Evolutionary conservation across 2,888 invertebrate species (phyloP).

Genomic region (Hybos culiciformis): DNA sequence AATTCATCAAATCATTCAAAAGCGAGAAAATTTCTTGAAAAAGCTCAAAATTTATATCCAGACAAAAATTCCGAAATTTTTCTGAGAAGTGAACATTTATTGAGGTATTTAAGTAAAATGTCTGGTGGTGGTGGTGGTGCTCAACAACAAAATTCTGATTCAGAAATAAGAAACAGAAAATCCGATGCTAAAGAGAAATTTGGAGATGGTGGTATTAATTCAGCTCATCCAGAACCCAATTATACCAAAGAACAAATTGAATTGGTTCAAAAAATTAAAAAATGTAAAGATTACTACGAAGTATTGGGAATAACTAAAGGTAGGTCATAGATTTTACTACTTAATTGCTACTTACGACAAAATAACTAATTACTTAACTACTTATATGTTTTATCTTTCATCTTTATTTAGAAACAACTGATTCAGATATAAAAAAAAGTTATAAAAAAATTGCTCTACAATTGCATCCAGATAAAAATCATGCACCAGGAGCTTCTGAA

Average conservation of each 20-base stretch:
- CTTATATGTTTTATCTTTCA: too few species aligned
- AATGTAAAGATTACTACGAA: slow-evolving; percentile 68
- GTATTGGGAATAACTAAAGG: slow-evolving; percentile 52
- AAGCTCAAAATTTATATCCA: slow-evolving; percentile 51
- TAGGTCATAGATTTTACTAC: too few species aligned
- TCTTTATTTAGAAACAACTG: slow-evolving; percentile 52
- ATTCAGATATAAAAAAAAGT: slow-evolving; percentile 53
- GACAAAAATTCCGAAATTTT: slow-evolving; percentile 45
- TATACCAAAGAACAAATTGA: slow-evolving; percentile 65
- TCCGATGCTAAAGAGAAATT: background rate
- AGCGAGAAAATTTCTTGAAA: slow-evolving; percentile 48
- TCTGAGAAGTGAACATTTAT: slow-evolving; percentile 47
- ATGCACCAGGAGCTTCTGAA: slow-evolving; percentile 65
- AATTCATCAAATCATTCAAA: slow-evolving; percentile 45
- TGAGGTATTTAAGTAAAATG: slow-evolving; percentile 15
- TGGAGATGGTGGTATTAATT: background rate
- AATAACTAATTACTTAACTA: too few species aligned
- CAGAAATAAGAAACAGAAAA: background rate
- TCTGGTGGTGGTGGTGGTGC: background rate
- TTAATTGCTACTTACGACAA: too few species aligned
- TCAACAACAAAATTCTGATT: background rate
- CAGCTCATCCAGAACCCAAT: slow-evolving; percentile 34
- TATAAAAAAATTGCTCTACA: slow-evolving; percentile 64
- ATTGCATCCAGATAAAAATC: slow-evolving; percentile 73
- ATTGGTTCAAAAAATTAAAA: slow-evolving; percentile 42